A percentile compares a stretch with the other conserved stretches of the same genome.
These are phyloP conservation scores for Danio albolineatus DNA, from an alignment of 2,797 vertebrate genomes.

Conservation along the genomic window DNA sequence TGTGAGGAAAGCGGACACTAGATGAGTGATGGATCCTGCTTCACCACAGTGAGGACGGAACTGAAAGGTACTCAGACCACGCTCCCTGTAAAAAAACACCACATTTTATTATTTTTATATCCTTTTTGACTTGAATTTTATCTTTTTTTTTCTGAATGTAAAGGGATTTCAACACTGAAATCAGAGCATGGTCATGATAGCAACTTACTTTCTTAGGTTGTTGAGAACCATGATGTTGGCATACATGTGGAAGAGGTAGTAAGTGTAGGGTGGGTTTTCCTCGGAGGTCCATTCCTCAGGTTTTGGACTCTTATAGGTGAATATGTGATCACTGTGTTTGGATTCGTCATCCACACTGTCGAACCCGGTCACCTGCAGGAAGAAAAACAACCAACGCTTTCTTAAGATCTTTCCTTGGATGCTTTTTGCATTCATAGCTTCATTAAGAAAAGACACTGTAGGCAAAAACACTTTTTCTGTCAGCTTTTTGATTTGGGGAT, in stretches of 20 bases:
- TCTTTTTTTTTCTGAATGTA: too few relatives aligned
- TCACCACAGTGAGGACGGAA: slow-evolving; percentile 97
- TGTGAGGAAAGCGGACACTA: slow-evolving; percentile 93
- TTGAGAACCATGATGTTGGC: slow-evolving; percentile 98
- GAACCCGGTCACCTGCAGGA: slow-evolving; percentile 91
- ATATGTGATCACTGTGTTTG: slow-evolving; percentile 96
- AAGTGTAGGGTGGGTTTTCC: slow-evolving; percentile 95
- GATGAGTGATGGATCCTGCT: slow-evolving; percentile 95
- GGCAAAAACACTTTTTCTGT: too few relatives aligned
- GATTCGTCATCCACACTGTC: slow-evolving; percentile 98
- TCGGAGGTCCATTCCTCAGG: slow-evolving; percentile 90
- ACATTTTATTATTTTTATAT: background rate
- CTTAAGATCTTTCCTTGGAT: background rate
- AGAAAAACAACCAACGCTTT: background rate
- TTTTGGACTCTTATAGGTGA: slow-evolving; percentile 92
- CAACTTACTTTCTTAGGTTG: slow-evolving; percentile 91
- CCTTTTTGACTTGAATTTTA: background rate
- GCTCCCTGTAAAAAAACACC: slow-evolving; percentile 78
- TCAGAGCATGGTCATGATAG: background rate
- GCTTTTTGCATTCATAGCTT: background rate
- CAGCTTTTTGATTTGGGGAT: too few relatives aligned
- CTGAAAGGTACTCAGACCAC: slow-evolving; percentile 92
- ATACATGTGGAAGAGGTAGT: slow-evolving; percentile 98
- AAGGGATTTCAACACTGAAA: background rate
- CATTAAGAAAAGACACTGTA: too few relatives aligned